Base-by-base conservation (phyloP, 2,113 vertebrate species). In the Thermophis baileyi region DNA sequence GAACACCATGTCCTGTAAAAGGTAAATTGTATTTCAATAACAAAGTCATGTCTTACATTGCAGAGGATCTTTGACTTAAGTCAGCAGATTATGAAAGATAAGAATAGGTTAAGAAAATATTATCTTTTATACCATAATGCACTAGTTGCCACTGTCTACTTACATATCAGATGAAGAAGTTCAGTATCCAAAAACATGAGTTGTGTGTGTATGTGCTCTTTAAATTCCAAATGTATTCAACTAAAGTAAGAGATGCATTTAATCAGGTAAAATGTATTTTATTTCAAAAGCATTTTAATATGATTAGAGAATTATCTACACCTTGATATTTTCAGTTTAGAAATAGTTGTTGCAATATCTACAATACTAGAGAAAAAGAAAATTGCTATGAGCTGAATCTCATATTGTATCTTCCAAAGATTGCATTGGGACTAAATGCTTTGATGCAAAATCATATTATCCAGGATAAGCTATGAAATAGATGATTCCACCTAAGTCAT, bases 11-110 rank as follows among this genome's bases (percentile, higher is more conserved):
- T 20, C 10, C 40, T 85, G 16, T 49, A n/a, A 47, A n/a, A 47
- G 44, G 4, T 85, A 93, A 95, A 94, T 51, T 69, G 9, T 18
- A 40, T 92, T 89, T 54, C 20, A 53, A 54, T 49, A 55, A 57
- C 53, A 88, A 51, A 88, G 50, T 63, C 46, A 92, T 40, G 30
- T 55, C 57, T 51, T 40, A 50, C 3, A 53, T 40, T 40, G 22
- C 16, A 24, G 9, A 63, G 30, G 46, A 51, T 54, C 8, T 53
- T 2, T 27, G 14, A 18, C 89, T 90, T 87, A 88, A 74, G 22
- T 53, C 74, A 50, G 86, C 14, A 24, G 44, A 53, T 60, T 87
- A 87, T 87, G 57, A 87, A 57, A 49, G 54, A 55, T 49, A 87
- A 87, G 44, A 87, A 47, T 87, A 57, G 24, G 44, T 87, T 87